phyloP scores from a whole-genome alignment of 2,797 vertebrate species.

The Falco biarmicus region DNA sequence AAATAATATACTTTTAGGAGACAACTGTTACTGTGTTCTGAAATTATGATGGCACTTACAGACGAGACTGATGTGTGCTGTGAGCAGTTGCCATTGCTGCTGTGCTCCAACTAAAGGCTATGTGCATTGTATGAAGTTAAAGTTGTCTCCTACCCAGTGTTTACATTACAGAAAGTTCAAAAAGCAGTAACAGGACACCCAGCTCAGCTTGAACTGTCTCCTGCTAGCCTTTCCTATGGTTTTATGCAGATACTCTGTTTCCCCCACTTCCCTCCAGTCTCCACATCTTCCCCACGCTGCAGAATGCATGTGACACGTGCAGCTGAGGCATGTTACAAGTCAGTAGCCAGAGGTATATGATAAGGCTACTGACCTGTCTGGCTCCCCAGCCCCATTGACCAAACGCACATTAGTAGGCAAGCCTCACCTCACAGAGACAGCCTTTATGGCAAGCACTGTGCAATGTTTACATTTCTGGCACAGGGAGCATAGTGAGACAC shows the following conservation, averaged over 20 bases:
- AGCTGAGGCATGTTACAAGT: not conserved
- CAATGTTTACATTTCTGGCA: not conserved
- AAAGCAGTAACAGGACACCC: not conserved
- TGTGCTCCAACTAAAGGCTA: not conserved
- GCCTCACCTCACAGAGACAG: not conserved
- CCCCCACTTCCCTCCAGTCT: not conserved
- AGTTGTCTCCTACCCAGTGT: not conserved
- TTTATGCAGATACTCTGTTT: not conserved
- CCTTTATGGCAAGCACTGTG: not conserved
- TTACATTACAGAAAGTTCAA: not conserved
- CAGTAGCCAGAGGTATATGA: not conserved
- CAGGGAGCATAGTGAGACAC: not conserved
- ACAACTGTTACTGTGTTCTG: slow-evolving; percentile 23
- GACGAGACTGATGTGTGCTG: not conserved
- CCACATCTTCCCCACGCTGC: not conserved
- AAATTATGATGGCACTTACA: not conserved
- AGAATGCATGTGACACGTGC: not conserved
- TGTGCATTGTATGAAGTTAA: not conserved
- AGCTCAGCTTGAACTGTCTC: not conserved
- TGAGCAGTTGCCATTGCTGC: not conserved
- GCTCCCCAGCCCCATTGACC: not conserved
- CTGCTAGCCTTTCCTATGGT: not conserved
- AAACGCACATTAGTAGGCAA: not conserved
- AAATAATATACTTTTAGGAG: slow-evolving; percentile 22
- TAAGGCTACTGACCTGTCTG: not conserved